Base-by-base conservation (phyloP, 2,888 invertebrate genomes). In the Norana najaformis region DNA sequence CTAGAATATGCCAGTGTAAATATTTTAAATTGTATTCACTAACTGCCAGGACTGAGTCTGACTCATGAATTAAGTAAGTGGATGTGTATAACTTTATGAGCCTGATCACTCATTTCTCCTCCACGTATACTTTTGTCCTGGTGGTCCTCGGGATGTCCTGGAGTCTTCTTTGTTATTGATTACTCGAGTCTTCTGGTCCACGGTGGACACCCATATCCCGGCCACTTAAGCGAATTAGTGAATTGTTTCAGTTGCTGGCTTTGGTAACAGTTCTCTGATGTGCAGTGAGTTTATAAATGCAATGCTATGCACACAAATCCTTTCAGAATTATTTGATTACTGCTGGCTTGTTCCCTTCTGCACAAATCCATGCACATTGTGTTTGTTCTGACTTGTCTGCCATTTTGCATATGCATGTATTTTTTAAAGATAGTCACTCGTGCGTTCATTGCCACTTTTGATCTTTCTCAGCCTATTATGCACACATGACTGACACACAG, bases 1-100 rank as follows among this genome's bases (percentile, higher is more conserved):
- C 30, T 69, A 8, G n/a, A n/a, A 69, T 8, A 69, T n/a, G 69
- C 69, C 30, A n/a, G 69, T n/a, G n/a, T 69, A 69, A n/a, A 11
- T 69, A n/a, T 30, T 69, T 69, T n/a, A n/a, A n/a, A 8, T 69
- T 69, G 69, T 69, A 8, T n/a, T 69, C 69, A 69, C n/a, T 30
- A 69, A 30, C n/a, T 69, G 30, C 69, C n/a, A 69, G 69, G 11
- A n/a, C 69, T n/a, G 69, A 69, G 69, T 69, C 69, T 69, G 69
- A 69, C 69, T n/a, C n/a, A n/a, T 69, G 69, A 30, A 69, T 69
- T 11, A 69, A n/a, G 69, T n/a, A n/a, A 69, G 11, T n/a, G 69
- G n/a, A 69, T 69, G 69, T 69, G n/a, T 69, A 69, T n/a, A 69
- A 69, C 69, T 69, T n/a, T 69, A 69, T 69, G 69, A 69, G n/a